Evolutionary conservation across 30 jellyfish, hydroid and myxozoan species (phyloP).

Genomic region (Euphysa ruthae): DNA sequence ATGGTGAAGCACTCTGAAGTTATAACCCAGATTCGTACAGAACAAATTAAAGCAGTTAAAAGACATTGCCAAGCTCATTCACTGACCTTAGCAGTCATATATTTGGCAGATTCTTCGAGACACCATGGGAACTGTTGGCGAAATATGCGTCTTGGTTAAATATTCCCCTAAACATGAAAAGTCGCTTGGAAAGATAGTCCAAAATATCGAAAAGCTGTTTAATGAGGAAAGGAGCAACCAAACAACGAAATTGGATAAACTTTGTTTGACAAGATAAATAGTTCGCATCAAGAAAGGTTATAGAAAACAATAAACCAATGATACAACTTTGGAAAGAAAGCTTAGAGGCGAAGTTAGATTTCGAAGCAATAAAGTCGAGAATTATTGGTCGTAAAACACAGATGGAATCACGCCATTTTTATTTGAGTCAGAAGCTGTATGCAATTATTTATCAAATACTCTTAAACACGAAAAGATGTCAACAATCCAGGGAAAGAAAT

Average conservation of each 20-base stretch:
- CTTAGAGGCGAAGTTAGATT: too few relatives aligned
- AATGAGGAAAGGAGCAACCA: conserved; percentile 32
- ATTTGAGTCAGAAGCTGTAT: not conserved
- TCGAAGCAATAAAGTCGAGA: conserved; percentile 4
- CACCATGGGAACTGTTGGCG: conserved; percentile 53
- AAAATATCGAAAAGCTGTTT: conserved; percentile 12
- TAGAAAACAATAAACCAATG: conserved; percentile 12
- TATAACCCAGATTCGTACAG: conserved; percentile 31
- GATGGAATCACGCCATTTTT: not conserved
- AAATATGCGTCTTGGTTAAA: conserved; percentile 49
- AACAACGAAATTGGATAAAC: conserved; percentile 8
- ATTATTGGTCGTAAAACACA: conserved; percentile 14
- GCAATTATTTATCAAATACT: not conserved
- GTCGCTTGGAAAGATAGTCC: too few relatives aligned
- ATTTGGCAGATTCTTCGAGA: conserved; percentile 7
- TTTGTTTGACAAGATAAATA: conserved; percentile 24
- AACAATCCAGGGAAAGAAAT: not conserved
- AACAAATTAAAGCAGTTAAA: too few relatives aligned
- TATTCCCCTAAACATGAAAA: conserved; percentile 57
- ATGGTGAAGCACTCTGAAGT: conserved; percentile 40
- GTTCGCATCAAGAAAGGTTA: conserved; percentile 8
- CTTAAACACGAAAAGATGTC: not conserved
- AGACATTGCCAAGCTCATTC: conserved; percentile 43
- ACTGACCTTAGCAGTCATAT: conserved; percentile 36
- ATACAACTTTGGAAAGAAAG: too few relatives aligned